These are phyloP conservation scores for Nothobranchius kuhntae DNA, from an alignment of 2,113 vertebrate genomes.

Conservation along the genomic window DNA sequence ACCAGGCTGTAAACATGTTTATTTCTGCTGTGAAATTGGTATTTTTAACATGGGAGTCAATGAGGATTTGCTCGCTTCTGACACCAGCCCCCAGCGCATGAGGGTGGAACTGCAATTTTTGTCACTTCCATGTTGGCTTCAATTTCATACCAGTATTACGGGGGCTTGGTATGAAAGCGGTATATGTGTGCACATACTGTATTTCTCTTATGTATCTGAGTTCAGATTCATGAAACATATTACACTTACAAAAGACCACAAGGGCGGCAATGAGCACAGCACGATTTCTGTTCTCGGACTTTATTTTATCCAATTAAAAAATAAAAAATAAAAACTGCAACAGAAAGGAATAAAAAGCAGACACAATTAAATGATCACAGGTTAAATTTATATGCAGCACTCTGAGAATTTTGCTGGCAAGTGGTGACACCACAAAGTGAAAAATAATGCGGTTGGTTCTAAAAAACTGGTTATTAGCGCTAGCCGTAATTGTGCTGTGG, in stretches of 20 bases:
- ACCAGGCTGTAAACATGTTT: too few relatives aligned
- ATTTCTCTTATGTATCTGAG: neutral
- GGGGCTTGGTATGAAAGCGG: neutral
- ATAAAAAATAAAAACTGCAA: neutral
- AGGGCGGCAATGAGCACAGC: neutral
- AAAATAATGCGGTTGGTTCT: neutral
- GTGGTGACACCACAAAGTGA: neutral
- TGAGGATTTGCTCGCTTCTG: too few relatives aligned
- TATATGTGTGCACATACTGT: neutral
- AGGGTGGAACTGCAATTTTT: too few relatives aligned
- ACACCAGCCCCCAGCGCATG: too few relatives aligned
- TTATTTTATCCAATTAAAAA: neutral
- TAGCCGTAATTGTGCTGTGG: slow-evolving; percentile 1
- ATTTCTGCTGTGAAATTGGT: too few relatives aligned
- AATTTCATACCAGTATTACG: too few relatives aligned
- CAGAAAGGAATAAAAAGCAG: neutral
- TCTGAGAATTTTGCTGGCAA: neutral
- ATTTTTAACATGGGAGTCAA: too few relatives aligned
- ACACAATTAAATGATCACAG: neutral
- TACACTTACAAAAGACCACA: too few relatives aligned
- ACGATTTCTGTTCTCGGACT: neutral
- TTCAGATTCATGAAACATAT: too few relatives aligned
- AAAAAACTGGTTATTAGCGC: slow-evolving; percentile 27
- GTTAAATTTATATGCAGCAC: neutral
- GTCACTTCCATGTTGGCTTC: too few relatives aligned